A percentile compares a stretch with the other conserved stretches of the same genome.
These are phyloP conservation scores for Paramormyrops kingsleyae DNA, from an alignment of 2,113 vertebrate species.

Conservation along the genomic window DNA sequence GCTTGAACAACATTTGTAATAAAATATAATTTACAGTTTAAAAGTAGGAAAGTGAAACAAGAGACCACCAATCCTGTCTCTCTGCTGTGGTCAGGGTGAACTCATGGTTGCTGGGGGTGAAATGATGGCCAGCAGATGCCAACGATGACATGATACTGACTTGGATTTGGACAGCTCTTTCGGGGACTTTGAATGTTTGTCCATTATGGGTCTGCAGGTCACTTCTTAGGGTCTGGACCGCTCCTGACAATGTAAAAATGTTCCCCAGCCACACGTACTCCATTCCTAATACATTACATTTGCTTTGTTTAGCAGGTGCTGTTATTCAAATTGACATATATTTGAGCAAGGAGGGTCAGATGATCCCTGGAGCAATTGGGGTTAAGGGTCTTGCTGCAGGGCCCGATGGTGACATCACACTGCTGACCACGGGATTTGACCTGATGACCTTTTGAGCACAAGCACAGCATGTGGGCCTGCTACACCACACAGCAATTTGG, in stretches of 20 bases:
- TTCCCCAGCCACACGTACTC: constrained; percentile 9
- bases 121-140: background rate
- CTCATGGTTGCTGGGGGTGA: background rate
- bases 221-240: background rate
- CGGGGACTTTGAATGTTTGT: background rate
- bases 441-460: background rate
- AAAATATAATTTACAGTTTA: background rate
- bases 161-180: background rate
- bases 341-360: background rate
- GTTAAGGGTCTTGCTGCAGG: background rate
- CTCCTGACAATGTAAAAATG: background rate
- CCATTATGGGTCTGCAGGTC: background rate
- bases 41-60: background rate
- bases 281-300: constrained; percentile 16
- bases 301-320: background rate
- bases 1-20: background rate
- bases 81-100: background rate
- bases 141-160: background rate
- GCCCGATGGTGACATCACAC: background rate
- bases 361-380: background rate
- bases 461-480: background rate
- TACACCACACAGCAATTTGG: background rate
- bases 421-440: background rate
- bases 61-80: background rate
- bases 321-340: background rate